Base-by-base conservation (phyloP, 1,140 invertebrate species). In the Nephila pilipes region DNA sequence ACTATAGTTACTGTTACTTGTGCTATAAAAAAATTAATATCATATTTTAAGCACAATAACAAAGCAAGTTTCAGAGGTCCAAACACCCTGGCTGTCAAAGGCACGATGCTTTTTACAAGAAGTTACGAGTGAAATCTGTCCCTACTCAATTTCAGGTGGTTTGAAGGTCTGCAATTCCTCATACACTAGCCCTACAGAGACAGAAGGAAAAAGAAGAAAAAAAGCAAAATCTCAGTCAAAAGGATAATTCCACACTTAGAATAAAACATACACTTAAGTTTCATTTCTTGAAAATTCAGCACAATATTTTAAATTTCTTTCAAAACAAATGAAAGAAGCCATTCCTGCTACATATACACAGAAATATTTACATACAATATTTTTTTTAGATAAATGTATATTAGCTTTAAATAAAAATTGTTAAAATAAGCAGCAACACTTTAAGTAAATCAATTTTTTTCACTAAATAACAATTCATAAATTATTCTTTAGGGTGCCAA, bases 111-210 rank as follows among this genome's bases (percentile, higher is more conserved):
- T 60, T 55, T 36, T 14, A 75, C 18, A 29, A 75, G 69, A 75
- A 18, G 29, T 18, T 18, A 75, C 18, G 14, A 36, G 18, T 32
- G 54, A 54, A 57, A 83, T 25, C 38, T 38, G 81, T 83, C 81
- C 79, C 87, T 69, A 93, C 16, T 93, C 87, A 22, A 89, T 65
- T 65, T 60, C 54, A 18, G 92, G 80, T 14, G 85, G 36, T 81
- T 81, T 85, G 83, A 94, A 94, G 12, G 88, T 94, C 89, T 89
- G 75, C 8, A 94, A 25, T 75, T 94, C 94, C 85, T 94, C 94
- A 85, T 94, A 92, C 3, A 94, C 94, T 83, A 94, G 58, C 32
- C 93, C 94, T 94, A 92, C 80, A 94, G 54, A 32, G 20, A 85
- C 20, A 55, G 54, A 38, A 85, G 29, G 46, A 80, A 85, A 79